These are phyloP conservation scores for Bettongia penicillata DNA, from an alignment of 2,113 vertebrate species.

Conservation along the genomic window DNA sequence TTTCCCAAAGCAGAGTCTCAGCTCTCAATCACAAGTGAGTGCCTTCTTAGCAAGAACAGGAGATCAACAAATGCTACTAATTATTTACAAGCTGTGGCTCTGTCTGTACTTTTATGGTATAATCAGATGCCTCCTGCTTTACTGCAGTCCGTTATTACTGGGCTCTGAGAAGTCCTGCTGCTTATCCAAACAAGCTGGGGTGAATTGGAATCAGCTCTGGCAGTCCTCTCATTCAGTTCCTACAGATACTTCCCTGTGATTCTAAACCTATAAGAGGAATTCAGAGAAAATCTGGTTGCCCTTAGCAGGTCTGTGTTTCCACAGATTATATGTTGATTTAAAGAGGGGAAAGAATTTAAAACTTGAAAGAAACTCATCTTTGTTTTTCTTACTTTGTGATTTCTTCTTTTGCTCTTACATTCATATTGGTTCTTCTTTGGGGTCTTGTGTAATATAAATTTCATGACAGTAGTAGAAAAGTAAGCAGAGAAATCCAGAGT, in stretches of 20 bases:
- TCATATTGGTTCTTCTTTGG: background rate
- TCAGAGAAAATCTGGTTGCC: background rate
- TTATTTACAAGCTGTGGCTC: background rate
- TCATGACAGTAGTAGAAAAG: background rate
- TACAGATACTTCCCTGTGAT: background rate
- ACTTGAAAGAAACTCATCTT: background rate
- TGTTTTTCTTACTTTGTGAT: background rate
- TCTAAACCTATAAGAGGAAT: background rate
- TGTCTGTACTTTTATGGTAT: constrained; percentile 5
- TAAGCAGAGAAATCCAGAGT: constrained; percentile 2
- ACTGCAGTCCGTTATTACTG: background rate
- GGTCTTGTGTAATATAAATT: background rate
- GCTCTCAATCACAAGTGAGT: background rate
- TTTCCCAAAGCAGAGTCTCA: constrained; percentile 59
- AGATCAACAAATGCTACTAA: background rate
- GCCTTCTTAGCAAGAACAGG: constrained; percentile 28
- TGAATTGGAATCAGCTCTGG: background rate
- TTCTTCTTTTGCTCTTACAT: background rate
- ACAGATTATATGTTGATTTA: background rate
- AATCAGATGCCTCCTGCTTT: constrained; percentile 11
- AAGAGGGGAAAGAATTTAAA: constrained; percentile 1
- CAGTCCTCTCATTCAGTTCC: background rate
- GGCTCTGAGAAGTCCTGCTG: background rate
- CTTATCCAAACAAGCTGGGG: background rate
- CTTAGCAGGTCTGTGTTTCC: background rate